Conservation (phyloP, 2,888 invertebrate genomes). For the Plebejus anna region DNA sequence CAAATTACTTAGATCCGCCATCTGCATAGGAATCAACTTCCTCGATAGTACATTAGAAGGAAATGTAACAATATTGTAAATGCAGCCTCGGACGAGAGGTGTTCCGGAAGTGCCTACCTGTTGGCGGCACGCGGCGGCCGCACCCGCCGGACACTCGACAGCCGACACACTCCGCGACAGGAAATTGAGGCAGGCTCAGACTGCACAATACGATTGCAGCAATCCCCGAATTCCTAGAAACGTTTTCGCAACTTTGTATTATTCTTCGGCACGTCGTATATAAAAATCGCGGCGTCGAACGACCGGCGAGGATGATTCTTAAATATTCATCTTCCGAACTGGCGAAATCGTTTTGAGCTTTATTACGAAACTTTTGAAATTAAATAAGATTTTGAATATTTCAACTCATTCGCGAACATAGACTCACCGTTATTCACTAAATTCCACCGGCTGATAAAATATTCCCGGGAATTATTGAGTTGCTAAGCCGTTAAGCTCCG, state of each 20-base stretch:
- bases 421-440: background rate
- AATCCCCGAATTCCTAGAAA: background rate
- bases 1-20: no score
- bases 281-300: background rate
- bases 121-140: no score
- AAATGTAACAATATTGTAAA: background rate
- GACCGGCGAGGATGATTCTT: background rate
- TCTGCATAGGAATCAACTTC: no score
- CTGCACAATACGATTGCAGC: background rate
- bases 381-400: conserved; percentile 19
- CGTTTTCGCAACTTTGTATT: background rate
- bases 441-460: background rate
- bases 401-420: background rate
- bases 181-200: background rate
- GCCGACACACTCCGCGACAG: background rate
- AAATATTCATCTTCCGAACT: conserved; percentile 19
- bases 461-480: background rate
- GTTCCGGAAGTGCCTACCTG: background rate
- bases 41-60: background rate
- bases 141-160: background rate
- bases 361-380: conserved; percentile 19
- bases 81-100: background rate
- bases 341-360: conserved; percentile 11
- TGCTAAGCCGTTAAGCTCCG: background rate
- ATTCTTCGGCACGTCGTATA: background rate